Conservation (phyloP, 2,888 invertebrate species). For the Morpho achilles region DNA sequence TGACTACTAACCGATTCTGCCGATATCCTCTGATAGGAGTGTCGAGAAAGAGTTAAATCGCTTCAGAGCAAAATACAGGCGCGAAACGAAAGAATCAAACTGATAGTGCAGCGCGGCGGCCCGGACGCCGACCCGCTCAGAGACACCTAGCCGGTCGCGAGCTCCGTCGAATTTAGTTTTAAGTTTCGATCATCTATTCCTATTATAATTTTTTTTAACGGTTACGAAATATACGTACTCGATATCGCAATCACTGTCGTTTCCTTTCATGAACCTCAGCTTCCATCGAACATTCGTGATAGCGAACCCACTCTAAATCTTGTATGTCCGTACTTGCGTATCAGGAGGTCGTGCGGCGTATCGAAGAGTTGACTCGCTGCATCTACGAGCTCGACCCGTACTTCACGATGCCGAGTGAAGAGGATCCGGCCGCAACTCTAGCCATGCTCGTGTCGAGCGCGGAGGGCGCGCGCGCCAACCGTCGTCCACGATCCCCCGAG, state of each 20-base stretch:
- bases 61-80: constrained; percentile 93
- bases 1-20: constrained; percentile 67
- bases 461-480: constrained; percentile 51
- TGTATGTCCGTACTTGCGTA: constrained; percentile 79
- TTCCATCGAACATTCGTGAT: constrained; percentile 34
- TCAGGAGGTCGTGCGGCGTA: constrained; percentile 86
- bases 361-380: constrained; percentile 84
- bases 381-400: constrained; percentile 88
- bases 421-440: constrained; percentile 79
- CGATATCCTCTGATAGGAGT: constrained; percentile 83
- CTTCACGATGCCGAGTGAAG: constrained; percentile 82
- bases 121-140: constrained; percentile 87
- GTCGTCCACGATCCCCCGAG: constrained; percentile 74
- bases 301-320: constrained; percentile 65
- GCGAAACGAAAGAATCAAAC: constrained; percentile 92
- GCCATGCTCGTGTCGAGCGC: constrained; percentile 54
- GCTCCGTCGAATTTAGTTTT: constrained; percentile 43
- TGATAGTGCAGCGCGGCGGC: constrained; percentile 91
- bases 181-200: constrained; percentile 59
- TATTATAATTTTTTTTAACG: constrained; percentile 54
- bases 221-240: constrained; percentile 62
- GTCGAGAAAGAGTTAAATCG: constrained; percentile 90
- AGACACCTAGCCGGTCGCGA: constrained; percentile 77
- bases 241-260: constrained; percentile 62
- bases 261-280: constrained; percentile 56